Evolutionary conservation across 2,888 invertebrate genomes (phyloP).

Genomic region (Lamellibrachia columna): DNA sequence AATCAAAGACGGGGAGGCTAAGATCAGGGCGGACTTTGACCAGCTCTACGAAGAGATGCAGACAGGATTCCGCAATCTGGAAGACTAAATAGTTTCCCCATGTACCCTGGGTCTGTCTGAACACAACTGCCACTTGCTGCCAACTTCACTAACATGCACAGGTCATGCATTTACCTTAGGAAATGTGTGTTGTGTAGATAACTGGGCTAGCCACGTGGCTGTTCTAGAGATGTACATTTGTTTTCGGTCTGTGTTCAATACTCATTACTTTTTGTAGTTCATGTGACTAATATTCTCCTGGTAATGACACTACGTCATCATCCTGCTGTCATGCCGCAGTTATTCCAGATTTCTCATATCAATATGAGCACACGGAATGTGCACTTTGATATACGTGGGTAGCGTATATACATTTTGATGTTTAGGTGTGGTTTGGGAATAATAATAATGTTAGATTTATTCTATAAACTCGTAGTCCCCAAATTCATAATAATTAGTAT

Average conservation of each 20-base stretch:
- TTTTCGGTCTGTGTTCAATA: background rate
- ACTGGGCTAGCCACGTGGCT: background rate
- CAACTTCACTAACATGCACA: background rate
- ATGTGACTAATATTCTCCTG: background rate
- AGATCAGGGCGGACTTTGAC: constrained; percentile 96
- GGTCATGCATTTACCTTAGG: background rate
- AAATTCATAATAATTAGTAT: background rate
- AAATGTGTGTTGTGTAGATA: constrained; percentile 11
- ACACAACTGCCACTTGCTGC: background rate
- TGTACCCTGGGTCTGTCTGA: background rate
- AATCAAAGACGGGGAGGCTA: constrained; percentile 95
- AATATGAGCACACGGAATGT: background rate
- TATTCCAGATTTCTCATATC: background rate
- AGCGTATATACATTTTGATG: background rate
- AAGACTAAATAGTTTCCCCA: constrained; percentile 72
- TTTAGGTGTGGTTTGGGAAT: too few relatives aligned
- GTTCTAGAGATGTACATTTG: background rate
- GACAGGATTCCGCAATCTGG: constrained; percentile 96
- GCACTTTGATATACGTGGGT: background rate
- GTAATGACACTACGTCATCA: background rate
- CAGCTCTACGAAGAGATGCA: constrained; percentile 96
- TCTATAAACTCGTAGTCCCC: background rate
- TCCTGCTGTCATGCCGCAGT: background rate
- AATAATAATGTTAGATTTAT: background rate
- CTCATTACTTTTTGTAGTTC: background rate